phyloP scores from a whole-genome alignment of 2,113 vertebrate species.

The Genyomyrus donnyi region DNA sequence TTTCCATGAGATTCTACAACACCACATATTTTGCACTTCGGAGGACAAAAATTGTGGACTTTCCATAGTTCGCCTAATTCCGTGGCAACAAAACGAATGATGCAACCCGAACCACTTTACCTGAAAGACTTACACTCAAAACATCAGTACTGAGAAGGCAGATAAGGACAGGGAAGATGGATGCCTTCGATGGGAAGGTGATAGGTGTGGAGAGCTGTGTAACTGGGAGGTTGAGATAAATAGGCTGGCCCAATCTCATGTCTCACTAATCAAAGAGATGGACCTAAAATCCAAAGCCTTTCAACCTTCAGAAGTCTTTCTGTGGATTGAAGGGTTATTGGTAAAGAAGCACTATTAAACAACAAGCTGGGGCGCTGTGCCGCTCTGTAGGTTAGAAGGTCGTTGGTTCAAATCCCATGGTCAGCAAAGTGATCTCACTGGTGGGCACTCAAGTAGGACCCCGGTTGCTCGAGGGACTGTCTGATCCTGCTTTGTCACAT shows the following conservation, averaged over 20 bases:
- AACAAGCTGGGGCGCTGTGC: not conserved
- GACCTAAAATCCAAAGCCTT: not conserved
- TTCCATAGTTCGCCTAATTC: slow-evolving; percentile 4
- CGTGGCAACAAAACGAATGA: slow-evolving; percentile 12
- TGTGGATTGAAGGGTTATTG: not conserved
- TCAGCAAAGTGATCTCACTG: not conserved
- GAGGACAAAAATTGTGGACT: not conserved
- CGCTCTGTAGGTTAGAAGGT: not conserved
- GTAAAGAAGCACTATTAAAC: not conserved
- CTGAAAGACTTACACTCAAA: slow-evolving; percentile 2
- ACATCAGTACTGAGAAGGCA: not conserved
- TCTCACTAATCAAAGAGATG: slow-evolving; percentile 8
- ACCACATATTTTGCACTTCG: not conserved
- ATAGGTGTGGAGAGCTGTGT: not conserved
- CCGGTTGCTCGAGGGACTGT: not conserved
- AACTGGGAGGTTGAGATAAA: not conserved
- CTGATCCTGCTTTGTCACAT: not conserved
- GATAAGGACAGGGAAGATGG: not conserved
- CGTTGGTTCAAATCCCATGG: not conserved
- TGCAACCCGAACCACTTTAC: not conserved
- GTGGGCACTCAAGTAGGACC: not conserved
- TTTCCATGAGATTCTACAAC: not conserved
- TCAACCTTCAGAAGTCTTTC: slow-evolving; percentile 11
- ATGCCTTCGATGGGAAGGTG: not conserved
- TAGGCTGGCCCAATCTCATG: not conserved